phyloP scores from a whole-genome alignment of 2,113 vertebrate genomes.

The Addax nasomaculatus region DNA sequence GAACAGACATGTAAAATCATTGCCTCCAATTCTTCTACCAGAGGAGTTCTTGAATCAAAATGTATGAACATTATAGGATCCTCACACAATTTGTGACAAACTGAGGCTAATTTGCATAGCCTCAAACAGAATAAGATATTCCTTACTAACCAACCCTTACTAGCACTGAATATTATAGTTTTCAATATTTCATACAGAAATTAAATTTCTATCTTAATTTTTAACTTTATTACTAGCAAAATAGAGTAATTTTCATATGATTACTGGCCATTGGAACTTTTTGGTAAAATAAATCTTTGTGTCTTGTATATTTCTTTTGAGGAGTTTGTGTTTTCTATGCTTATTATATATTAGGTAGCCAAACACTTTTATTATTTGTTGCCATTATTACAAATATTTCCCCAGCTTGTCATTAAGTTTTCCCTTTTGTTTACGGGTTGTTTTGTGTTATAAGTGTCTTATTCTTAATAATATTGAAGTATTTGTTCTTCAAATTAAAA shows the following conservation, averaged over 20 bases:
- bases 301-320: background rate
- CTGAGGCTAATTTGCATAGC: background rate
- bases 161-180: background rate
- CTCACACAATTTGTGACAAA: background rate
- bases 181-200: background rate
- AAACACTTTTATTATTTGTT: background rate
- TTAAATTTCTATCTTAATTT: background rate
- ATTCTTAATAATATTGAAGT: background rate
- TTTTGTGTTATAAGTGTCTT: background rate
- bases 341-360: background rate
- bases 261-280: background rate
- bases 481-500: background rate
- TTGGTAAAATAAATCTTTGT: background rate
- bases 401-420: background rate
- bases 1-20: background rate
- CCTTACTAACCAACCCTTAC: background rate
- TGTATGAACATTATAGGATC: background rate
- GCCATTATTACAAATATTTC: background rate
- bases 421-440: background rate
- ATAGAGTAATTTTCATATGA: background rate
- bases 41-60: background rate
- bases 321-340: background rate
- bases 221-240: background rate
- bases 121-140: background rate
- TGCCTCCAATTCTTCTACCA: background rate